Base-by-base conservation (phyloP, 2,797 vertebrate genomes). In the Galaxias olidus region DNA sequence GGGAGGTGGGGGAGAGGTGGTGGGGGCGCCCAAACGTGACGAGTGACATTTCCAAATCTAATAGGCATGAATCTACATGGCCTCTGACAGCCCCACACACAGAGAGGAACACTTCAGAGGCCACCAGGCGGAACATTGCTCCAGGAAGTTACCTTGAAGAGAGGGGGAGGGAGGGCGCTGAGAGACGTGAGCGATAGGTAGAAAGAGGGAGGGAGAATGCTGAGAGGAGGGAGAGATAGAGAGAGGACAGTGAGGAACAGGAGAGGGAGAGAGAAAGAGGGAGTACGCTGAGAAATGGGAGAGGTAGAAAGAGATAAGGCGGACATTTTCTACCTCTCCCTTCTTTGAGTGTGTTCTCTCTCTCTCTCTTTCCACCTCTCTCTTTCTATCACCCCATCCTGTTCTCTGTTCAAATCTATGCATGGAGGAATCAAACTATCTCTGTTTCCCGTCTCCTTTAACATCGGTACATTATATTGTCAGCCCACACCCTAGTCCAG, bases 11-110 rank as follows among this genome's bases (percentile, higher is more conserved):
- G 59, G 68, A 51, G 65, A 69, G 70, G 48, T 11, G 52, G 70
- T 54, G 40, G 70, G 87, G 76, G 82, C 81, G 80, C 77, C 14
- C 10, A 15, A 52, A 58, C 66, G 67, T 69, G 66, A 72, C 58
- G 58, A 60, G 59, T 70, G 62, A 67, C 63, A 88, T 89, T 90
- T 89, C 72, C 73, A 84, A 83, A 90, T 87, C 82, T 86, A 84
- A 85, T 84, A 76, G 84, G 84, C 83, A 87, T 85, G 80, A 88
- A 88, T 89, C 85, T 85, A 81, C 78, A 81, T 81, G 72, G 69
- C 76, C 69, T 79, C 74, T 75, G 71, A 85, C 77, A 65, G 77
- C 75, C 72, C 76, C 75, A 81, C 81, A 88, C 87, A 85, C 80
- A 80, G 74, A 82, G 75, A 79, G 73, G 75, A 79, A 73, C 10